Base-by-base conservation (phyloP, 2,797 vertebrate genomes). In the Euthynnus affinis region DNA sequence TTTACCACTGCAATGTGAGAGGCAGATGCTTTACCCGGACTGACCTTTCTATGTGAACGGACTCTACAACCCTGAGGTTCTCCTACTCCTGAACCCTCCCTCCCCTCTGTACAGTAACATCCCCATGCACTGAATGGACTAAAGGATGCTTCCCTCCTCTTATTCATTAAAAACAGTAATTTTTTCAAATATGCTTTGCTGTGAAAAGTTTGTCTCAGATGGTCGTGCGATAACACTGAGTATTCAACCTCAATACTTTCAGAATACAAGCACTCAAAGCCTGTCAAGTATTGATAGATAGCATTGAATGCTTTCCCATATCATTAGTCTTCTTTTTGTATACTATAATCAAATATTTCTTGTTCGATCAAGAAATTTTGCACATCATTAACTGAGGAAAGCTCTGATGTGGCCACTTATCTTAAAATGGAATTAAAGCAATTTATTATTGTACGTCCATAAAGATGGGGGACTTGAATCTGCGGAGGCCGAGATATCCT, bases 141-240 rank as follows among this genome's bases (percentile, higher is more conserved):
- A 40, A 66, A 25, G 53, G 29, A 78, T 75, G 37, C n/a, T 56
- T 62, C 76, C 44, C 63, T 55, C 63, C 62, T 79, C 22, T 23
- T 17, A 0, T 73, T 69, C 32, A 93, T 89, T 93, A 93, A 93
- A 88, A 73, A 53, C 25, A 4, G 1, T 40, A 9, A 15, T 37
- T 37, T 37, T 83, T 87, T 27, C 72, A 83, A 62, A 84, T 27
- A 5, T 72, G 52, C 9, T 1, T 78, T 60, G 22, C 57, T 60
- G 49, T 70, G 12, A 7, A 46, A 32, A 1, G 37, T 85, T 80
- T 78, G 42, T 83, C 59, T 32, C 10, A 9, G 5, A 25, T 63
- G 5, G 61, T 5, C 1, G 29, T 49, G 18, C 18, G 18, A 17
- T 14, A 37, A 0, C 17, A 10, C 9, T 7, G 14, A 5, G 8